A percentile compares a stretch with the other conserved stretches of the same genome.
Conservation (phyloP, 1,140 invertebrate genomes). For the Ericerus pela region DNA sequence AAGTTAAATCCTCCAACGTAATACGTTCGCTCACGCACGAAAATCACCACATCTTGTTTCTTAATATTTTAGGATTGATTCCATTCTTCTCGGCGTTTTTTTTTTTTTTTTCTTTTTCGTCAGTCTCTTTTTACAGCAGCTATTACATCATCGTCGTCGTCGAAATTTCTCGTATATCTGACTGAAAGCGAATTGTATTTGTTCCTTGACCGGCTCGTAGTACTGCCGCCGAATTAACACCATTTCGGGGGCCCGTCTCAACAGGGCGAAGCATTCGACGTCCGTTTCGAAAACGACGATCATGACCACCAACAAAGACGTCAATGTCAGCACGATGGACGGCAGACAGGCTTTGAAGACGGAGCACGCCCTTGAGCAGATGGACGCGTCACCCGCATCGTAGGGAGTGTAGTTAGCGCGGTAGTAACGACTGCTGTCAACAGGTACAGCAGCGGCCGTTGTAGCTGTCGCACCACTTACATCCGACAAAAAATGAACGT, state of each 20-base stretch:
- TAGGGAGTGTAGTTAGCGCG: neutral
- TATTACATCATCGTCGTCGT: neutral
- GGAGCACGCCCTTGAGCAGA: conserved; percentile 2
- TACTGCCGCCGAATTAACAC: conserved; percentile 59
- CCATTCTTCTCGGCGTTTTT: neutral
- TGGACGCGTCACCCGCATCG: too few species aligned
- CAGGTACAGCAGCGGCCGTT: neutral
- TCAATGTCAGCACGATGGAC: conserved; percentile 43
- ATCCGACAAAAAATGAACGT: conserved; percentile 7
- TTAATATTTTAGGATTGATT: too few species aligned
- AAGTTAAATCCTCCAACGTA: too few species aligned
- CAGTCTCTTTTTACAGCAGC: neutral
- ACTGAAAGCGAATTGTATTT: neutral
- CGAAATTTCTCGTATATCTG: neutral
- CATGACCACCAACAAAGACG: conserved; percentile 44
- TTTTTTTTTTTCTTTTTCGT: neutral
- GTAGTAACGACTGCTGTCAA: conserved; percentile 7
- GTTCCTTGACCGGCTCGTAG: conserved; percentile 63
- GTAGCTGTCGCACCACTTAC: neutral
- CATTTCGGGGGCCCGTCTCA: conserved; percentile 64
- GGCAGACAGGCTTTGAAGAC: conserved; percentile 52
- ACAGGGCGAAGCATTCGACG: conserved; percentile 45
- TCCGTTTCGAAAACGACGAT: conserved; percentile 42
- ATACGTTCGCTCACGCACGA: too few species aligned
- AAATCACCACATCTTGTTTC: too few species aligned